These are phyloP conservation scores for Lagodon rhomboides DNA, from an alignment of 2,797 vertebrate species.

Conservation along the genomic window DNA sequence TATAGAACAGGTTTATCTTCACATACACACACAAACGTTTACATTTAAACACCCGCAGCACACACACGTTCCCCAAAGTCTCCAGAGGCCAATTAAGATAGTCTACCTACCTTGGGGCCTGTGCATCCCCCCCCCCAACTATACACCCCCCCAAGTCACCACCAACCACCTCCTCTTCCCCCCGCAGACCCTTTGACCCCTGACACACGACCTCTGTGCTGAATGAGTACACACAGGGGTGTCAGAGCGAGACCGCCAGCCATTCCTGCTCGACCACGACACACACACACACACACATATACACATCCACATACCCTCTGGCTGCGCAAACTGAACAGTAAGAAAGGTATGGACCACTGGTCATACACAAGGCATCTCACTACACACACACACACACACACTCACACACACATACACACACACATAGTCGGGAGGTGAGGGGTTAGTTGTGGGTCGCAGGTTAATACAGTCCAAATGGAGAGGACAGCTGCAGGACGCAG, in stretches of 20 bases:
- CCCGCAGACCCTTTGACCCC: constrained; percentile 82
- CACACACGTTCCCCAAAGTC: constrained; percentile 54
- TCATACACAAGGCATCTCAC: constrained; percentile 56
- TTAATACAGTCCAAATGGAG: constrained; percentile 68
- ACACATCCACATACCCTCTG: constrained; percentile 44
- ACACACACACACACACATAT: constrained; percentile 45
- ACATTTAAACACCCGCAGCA: constrained; percentile 30
- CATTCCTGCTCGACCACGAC: constrained; percentile 60
- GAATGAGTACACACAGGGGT: constrained; percentile 87
- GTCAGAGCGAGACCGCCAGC: constrained; percentile 79
- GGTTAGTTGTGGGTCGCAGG: constrained; percentile 69
- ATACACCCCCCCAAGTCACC: constrained; percentile 36
- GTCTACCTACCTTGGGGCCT: constrained; percentile 82
- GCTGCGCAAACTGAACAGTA: constrained; percentile 68
- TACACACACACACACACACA: constrained; percentile 29
- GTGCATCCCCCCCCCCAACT: constrained; percentile 16
- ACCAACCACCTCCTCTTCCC: constrained; percentile 32
- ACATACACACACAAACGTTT: constrained; percentile 20
- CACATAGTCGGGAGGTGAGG: constrained; percentile 56
- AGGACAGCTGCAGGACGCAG: constrained; percentile 53
- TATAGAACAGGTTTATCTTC: constrained; percentile 38
- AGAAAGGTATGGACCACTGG: constrained; percentile 61
- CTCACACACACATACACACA: constrained; percentile 30
- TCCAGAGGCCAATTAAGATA: constrained; percentile 84
- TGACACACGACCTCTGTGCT: constrained; percentile 87